Conservation (phyloP, 2,113 vertebrate genomes). For the Carassius gibelio region DNA sequence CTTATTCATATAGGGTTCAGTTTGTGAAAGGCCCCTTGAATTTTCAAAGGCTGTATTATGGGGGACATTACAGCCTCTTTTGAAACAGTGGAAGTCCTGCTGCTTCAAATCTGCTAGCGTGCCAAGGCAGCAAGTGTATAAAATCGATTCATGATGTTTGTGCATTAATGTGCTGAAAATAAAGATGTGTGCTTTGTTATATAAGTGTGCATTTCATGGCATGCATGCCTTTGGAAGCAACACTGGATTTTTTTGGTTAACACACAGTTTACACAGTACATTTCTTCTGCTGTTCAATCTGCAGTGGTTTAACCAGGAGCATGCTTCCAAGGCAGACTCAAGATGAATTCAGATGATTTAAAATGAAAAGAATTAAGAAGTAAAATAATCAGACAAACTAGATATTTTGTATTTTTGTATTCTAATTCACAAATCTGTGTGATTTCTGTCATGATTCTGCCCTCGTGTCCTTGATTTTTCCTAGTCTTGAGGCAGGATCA, state of each 20-base stretch:
- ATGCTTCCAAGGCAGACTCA: neutral
- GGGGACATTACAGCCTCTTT: slow-evolving; percentile 68
- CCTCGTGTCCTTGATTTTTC: too few relatives aligned
- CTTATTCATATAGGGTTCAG: slow-evolving; percentile 68
- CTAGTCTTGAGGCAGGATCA: too few relatives aligned
- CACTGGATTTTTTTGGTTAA: neutral
- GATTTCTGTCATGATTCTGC: too few relatives aligned
- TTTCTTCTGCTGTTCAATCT: neutral
- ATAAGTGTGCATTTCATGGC: slow-evolving; percentile 22
- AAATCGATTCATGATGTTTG: slow-evolving; percentile 53
- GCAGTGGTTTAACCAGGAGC: neutral
- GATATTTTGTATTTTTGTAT: neutral
- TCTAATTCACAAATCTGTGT: neutral
- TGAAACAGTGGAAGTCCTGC: slow-evolving; percentile 63
- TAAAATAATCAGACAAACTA: neutral
- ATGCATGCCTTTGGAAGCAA: neutral
- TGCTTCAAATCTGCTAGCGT: slow-evolving; percentile 41
- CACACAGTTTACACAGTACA: neutral
- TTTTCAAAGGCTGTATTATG: slow-evolving; percentile 73
- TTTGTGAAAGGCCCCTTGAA: slow-evolving; percentile 59
- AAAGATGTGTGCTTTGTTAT: neutral
- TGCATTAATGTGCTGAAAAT: slow-evolving; percentile 29
- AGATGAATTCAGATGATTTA: neutral
- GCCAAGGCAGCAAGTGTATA: slow-evolving; percentile 40
- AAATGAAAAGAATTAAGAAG: neutral